phyloP scores from a whole-genome alignment of 53 echinoderm and acorn worm species.

The Paelopatides confundens region DNA sequence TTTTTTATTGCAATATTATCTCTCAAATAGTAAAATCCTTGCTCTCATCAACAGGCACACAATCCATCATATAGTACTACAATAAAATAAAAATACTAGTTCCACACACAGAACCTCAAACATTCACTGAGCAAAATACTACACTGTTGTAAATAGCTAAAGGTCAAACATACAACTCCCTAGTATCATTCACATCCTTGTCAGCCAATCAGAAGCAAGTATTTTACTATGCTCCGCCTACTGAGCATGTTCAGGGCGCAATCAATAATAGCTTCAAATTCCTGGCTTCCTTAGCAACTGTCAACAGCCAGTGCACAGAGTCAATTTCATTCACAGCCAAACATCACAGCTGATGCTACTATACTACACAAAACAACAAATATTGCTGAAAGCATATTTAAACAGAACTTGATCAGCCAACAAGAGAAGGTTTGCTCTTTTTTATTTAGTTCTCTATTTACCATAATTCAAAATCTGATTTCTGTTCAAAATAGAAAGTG shows the following conservation, averaged over 20 bases:
- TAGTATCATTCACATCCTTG: slow-evolving; percentile 12
- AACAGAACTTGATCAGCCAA: too few species aligned
- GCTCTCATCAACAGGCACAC: background rate
- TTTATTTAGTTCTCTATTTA: too few species aligned
- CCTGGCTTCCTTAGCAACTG: slow-evolving; percentile 42
- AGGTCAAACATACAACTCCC: slow-evolving; percentile 25
- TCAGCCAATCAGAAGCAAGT: background rate
- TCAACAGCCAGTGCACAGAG: background rate
- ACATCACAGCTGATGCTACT: background rate
- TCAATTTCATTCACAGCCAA: slow-evolving; percentile 6
- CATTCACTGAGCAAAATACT: background rate
- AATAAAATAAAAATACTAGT: background rate
- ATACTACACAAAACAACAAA: too few species aligned
- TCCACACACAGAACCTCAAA: background rate
- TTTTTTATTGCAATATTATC: background rate
- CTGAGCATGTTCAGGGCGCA: background rate
- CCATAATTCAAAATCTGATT: too few species aligned
- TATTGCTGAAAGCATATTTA: too few species aligned
- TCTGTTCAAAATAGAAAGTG: too few species aligned
- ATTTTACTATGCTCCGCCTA: slow-evolving; percentile 11
- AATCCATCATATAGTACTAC: background rate
- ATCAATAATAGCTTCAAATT: slow-evolving; percentile 42
- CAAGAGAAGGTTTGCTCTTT: too few species aligned
- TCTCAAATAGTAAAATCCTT: background rate
- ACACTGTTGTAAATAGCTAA: slow-evolving; percentile 21